Conservation (phyloP, 2,888 invertebrate genomes). For the Luperina nickerlii region DNA sequence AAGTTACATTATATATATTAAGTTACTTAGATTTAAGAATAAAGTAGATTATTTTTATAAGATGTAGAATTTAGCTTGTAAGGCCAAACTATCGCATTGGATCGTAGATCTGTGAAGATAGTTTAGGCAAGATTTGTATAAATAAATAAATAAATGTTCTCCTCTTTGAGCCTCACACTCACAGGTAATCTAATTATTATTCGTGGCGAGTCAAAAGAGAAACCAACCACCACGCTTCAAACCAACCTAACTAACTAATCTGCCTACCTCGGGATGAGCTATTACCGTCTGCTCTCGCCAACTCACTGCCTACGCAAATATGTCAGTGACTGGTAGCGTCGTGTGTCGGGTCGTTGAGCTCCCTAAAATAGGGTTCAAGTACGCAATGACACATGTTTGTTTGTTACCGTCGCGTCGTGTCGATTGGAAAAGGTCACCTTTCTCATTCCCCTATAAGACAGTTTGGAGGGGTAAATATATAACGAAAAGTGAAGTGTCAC, state of each 20-base stretch:
- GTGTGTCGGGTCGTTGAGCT: slow-evolving; percentile 41
- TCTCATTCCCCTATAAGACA: too few species aligned
- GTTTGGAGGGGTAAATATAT: neutral
- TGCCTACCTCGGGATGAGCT: neutral
- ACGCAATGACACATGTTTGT: neutral
- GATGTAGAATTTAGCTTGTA: too few species aligned
- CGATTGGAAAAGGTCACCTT: neutral
- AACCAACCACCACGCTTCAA: too few species aligned
- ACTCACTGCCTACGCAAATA: slow-evolving; percentile 35
- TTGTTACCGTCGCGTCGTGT: neutral
- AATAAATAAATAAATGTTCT: too few species aligned
- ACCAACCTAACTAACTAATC: neutral
- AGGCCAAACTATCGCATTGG: too few species aligned
- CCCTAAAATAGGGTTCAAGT: slow-evolving; percentile 30
- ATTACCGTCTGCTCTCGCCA: neutral
- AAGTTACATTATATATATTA: too few species aligned
- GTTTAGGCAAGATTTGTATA: too few species aligned
- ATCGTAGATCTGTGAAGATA: too few species aligned
- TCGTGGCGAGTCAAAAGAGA: neutral
- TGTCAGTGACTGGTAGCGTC: neutral
- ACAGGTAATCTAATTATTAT: neutral
- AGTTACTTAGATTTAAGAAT: too few species aligned
- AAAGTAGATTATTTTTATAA: too few species aligned
- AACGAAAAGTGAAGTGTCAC: neutral
- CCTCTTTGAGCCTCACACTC: neutral